Evolutionary conservation across 2,797 vertebrate species (phyloP), one percentile per base, ranked within the genome.

Genomic region (Pitangus sulphuratus): DNA sequence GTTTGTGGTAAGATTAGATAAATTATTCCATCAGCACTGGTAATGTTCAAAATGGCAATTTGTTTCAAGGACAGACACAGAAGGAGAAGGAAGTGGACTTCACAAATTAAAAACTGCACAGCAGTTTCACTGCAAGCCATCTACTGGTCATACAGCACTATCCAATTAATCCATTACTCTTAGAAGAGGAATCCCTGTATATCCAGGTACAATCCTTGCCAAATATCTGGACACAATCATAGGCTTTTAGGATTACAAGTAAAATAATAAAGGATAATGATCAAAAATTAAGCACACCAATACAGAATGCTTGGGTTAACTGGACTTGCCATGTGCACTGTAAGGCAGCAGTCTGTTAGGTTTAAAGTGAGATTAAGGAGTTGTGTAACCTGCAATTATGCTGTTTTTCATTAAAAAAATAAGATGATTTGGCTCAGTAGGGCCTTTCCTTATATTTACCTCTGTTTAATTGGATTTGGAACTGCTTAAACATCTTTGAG

Each of bases 401-500:
- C 89, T 87, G 93, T 37, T 97, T 98, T 98, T 98, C 96, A 97
- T 98, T 97, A 95, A 97, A 97, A 96, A 98, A 97, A 97, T 71
- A 84, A 97, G 94, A 95, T 96, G 95, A 96, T 97, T 94, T 48
- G 88, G 84, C 94, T 97, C 91, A 93, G 86, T 92, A 96, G 95
- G 95, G 68, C 68, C 90, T 91, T 97, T 97, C 96, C 96, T 94
- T 95, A 95, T 97, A 93, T 97, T 97, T 98, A 97, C 97, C 89
- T 97, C 96, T 96, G 89, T 96, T 98, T 98, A 98, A 98, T 98
- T 98, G 97, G 97, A 98, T 98, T 98, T 96, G 92, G 94, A 95
- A 95, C 92, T 94, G 91, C 96, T 97, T 97, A 97, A 97, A 97
- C 80, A 95, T 97, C 97, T 96, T 96, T 95, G 95, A 97, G 94